These are phyloP conservation scores for Mesodorylaimus sp. DNA, from an alignment of 2,888 invertebrate species.

Conservation along the genomic window DNA sequence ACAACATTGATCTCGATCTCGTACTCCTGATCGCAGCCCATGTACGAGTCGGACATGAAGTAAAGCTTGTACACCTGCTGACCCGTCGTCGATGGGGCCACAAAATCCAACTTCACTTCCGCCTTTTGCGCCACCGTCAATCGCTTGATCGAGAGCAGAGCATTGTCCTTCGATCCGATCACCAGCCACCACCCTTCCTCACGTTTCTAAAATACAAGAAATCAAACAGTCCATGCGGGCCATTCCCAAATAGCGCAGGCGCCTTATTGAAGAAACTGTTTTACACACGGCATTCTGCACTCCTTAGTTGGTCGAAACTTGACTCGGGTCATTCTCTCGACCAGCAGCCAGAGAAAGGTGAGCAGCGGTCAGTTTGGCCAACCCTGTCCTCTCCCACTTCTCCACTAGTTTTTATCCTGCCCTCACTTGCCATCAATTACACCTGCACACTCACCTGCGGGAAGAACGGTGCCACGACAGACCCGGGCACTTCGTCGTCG, in stretches of 20 bases:
- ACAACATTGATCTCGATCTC: slow-evolving; percentile 45
- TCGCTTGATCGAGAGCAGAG: slow-evolving; percentile 84
- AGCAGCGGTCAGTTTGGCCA: too few species aligned
- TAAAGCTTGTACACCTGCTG: slow-evolving; percentile 56
- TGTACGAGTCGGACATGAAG: slow-evolving; percentile 97
- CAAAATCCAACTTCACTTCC: slow-evolving; percentile 68
- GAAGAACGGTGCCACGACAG: slow-evolving; percentile 93
- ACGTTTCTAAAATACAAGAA: slow-evolving; percentile 33
- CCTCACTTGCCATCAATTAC: too few species aligned
- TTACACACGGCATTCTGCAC: too few species aligned
- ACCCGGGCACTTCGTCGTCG: slow-evolving; percentile 85
- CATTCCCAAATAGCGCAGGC: slow-evolving; percentile 7
- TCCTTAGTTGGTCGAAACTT: neutral
- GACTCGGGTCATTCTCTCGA: too few species aligned
- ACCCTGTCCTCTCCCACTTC: too few species aligned
- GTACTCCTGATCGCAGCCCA: slow-evolving; percentile 99
- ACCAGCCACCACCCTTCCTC: slow-evolving; percentile 75
- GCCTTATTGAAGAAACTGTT: neutral
- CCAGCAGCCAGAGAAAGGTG: too few species aligned
- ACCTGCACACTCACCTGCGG: slow-evolving; percentile 52
- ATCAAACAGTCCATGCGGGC: slow-evolving; percentile 9
- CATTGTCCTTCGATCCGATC: slow-evolving; percentile 80
- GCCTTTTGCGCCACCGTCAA: slow-evolving; percentile 72
- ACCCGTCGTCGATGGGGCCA: slow-evolving; percentile 55
- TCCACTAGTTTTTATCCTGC: too few species aligned